phyloP scores from a whole-genome alignment of 2,888 invertebrate genomes.

The Apamea anceps region DNA sequence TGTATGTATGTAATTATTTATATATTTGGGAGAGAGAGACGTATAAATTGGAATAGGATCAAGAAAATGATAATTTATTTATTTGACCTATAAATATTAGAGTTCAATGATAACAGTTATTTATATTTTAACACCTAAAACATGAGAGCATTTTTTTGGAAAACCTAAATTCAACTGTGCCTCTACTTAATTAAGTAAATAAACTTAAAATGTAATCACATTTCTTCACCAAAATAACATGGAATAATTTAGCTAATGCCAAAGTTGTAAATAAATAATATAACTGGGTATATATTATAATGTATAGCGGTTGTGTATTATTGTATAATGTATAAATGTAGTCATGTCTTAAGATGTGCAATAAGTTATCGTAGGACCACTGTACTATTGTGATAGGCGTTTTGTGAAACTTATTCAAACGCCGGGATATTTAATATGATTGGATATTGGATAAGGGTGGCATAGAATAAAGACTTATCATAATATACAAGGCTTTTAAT shows the following conservation, averaged over 20 bases:
- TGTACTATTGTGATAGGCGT: constrained; percentile 74
- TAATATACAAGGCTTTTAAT: constrained; percentile 42
- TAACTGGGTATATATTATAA: constrained; percentile 67
- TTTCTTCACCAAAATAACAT: constrained; percentile 50
- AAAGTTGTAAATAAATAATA: constrained; percentile 84
- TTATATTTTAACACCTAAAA: constrained; percentile 18
- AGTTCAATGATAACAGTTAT: background rate
- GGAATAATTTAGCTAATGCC: constrained; percentile 83
- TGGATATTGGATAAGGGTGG: constrained; percentile 71
- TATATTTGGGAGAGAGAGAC: background rate
- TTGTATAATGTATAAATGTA: constrained; percentile 60
- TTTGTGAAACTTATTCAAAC: constrained; percentile 32
- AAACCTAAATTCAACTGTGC: constrained; percentile 48
- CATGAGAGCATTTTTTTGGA: constrained; percentile 42
- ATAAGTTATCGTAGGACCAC: constrained; percentile 67
- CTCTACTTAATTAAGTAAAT: constrained; percentile 26
- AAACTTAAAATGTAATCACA: constrained; percentile 26
- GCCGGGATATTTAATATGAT: constrained; percentile 58
- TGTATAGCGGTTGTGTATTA: constrained; percentile 79
- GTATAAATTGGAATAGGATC: background rate
- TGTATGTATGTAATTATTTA: background rate
- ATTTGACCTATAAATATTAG: background rate
- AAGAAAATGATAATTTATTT: background rate
- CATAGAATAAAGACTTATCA: constrained; percentile 69
- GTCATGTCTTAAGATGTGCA: constrained; percentile 68